Evolutionary conservation across 2,888 invertebrate genomes (phyloP).

Genomic region (Callyntrura guangdongensis): DNA sequence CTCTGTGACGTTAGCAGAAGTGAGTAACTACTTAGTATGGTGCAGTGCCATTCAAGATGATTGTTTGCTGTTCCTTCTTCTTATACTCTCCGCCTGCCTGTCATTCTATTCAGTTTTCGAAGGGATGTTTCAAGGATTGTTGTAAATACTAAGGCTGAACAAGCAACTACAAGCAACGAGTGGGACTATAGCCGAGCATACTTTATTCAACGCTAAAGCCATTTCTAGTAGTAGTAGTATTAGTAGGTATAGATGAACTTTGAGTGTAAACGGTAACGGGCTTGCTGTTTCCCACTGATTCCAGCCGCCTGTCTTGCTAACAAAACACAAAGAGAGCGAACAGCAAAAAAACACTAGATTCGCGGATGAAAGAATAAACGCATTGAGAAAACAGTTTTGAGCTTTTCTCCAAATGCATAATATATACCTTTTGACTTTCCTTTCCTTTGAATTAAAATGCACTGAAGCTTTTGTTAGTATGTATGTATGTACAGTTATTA

Average conservation of each 20-base stretch:
- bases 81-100: neutral
- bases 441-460: constrained; percentile 24
- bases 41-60: constrained; percentile 50
- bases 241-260: constrained; percentile 49
- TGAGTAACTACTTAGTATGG: neutral
- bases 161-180: neutral
- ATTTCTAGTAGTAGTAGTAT: too few relatives aligned
- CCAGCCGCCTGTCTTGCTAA: neutral
- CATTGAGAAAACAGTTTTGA: neutral
- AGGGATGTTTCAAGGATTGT: constrained; percentile 17
- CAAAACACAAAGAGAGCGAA: neutral
- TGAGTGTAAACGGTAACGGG: constrained; percentile 71
- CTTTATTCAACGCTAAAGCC: neutral
- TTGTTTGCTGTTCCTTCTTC: constrained; percentile 54
- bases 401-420: neutral
- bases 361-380: constrained; percentile 10
- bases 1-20: too few relatives aligned
- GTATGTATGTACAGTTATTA: constrained; percentile 29
- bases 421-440: neutral
- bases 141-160: constrained; percentile 65
- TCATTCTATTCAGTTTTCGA: neutral
- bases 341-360: neutral
- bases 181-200: neutral
- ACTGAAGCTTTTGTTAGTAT: neutral
- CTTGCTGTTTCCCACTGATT: constrained; percentile 21